A percentile compares a stretch with the other conserved stretches of the same genome.
Evolutionary conservation across 2,797 vertebrate species (phyloP).

Genomic region (Chaunax sp.): DNA sequence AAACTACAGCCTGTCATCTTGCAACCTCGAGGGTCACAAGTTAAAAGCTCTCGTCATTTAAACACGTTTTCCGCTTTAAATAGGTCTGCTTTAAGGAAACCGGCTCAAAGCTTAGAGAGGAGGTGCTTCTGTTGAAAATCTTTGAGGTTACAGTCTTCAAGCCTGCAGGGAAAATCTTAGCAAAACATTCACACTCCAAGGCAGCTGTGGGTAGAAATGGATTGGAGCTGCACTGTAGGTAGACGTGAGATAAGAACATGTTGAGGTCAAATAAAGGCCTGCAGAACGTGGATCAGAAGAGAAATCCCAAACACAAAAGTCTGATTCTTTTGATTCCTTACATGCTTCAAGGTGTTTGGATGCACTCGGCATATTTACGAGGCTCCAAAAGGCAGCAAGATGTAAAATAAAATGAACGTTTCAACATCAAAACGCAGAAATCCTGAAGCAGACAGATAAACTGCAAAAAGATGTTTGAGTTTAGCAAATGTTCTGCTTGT

Average conservation of each 20-base stretch:
- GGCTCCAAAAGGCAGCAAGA: not conserved
- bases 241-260: not conserved
- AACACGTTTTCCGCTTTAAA: slow-evolving; percentile 40
- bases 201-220: slow-evolving; percentile 1
- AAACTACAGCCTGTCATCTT: not conserved
- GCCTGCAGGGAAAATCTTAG: not conserved
- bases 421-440: not conserved
- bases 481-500: too few relatives aligned
- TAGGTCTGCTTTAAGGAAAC: slow-evolving; percentile 17
- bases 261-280: not conserved
- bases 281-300: not conserved
- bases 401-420: not conserved
- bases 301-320: not conserved
- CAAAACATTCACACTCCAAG: not conserved
- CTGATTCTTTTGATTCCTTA: slow-evolving; percentile 9
- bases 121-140: slow-evolving; percentile 3
- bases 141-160: slow-evolving; percentile 9
- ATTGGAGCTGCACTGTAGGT: not conserved
- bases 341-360: too few relatives aligned
- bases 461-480: too few relatives aligned
- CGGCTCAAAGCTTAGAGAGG: slow-evolving; percentile 3
- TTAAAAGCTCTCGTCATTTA: slow-evolving; percentile 36
- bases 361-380: not conserved
- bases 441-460: not conserved
- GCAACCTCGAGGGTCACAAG: slow-evolving; percentile 16